A percentile compares a stretch with the other conserved stretches of the same genome.
Evolutionary conservation across 2,113 vertebrate species (phyloP).

Genomic region (Phalacrocorax brasilianus): DNA sequence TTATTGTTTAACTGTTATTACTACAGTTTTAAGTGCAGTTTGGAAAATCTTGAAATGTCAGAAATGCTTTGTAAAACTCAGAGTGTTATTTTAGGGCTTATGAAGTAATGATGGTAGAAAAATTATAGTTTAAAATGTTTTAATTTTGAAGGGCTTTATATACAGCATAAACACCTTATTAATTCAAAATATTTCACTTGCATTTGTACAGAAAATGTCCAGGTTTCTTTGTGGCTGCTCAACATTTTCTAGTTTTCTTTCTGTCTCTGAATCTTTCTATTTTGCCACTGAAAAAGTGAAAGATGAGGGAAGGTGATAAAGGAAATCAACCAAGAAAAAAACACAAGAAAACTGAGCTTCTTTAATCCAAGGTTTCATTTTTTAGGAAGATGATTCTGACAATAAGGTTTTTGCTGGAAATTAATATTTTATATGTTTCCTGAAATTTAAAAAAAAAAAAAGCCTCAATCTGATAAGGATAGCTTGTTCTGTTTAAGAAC

Average conservation of each 20-base stretch:
- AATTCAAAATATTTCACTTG: not conserved
- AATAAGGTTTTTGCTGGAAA: not conserved
- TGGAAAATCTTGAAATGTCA: not conserved
- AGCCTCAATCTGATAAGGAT: not conserved
- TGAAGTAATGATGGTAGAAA: not conserved
- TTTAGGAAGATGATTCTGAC: not conserved
- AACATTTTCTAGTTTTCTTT: not conserved
- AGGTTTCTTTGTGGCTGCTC: not conserved
- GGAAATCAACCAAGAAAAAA: not conserved
- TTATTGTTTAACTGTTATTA: not conserved
- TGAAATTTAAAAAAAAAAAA: not conserved
- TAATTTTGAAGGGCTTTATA: not conserved
- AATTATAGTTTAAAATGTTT: not conserved
- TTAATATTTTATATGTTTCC: not conserved
- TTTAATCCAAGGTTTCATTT: not conserved
- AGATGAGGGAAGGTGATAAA: not conserved
- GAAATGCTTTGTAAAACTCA: not conserved
- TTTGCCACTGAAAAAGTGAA: not conserved
- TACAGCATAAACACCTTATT: not conserved
- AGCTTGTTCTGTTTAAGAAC: not conserved
- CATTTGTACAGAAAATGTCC: not conserved
- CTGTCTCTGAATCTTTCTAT: not conserved
- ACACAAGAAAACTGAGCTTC: not conserved
- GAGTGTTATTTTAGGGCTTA: not conserved
- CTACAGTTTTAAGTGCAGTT: not conserved